Base-by-base conservation (phyloP, 2,888 invertebrate species). In the Opisthograptis luteolata region DNA sequence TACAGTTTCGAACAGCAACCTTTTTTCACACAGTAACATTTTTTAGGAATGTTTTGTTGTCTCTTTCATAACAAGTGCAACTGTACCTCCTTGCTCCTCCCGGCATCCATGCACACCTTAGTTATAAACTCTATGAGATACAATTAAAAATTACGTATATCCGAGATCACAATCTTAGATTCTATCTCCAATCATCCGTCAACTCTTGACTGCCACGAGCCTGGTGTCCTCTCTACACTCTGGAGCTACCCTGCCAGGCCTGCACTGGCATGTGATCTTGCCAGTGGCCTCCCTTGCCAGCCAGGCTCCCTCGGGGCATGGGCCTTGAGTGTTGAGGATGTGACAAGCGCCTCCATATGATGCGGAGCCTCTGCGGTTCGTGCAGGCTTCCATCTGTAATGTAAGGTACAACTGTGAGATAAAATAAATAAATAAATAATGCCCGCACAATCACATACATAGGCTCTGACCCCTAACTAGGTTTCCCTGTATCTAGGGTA, bases 301-400 rank as follows among this genome's bases (percentile, higher is more conserved):
- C 91, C 91, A 91, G 59, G 95, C 93, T 0, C 95, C 94, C 0
- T 92, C 91, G 0, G 92, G 84, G 64, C 96, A 97, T 0, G 96
- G 96, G 0, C 96, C 96, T 62, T 94, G 94, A 0, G 94, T 93
- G 76, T 96, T 95, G 10, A 96, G 87, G 61, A 94, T 94, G 73
- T 95, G 93, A 74, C 96, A 97, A n/a, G 92, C 92, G 7, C 93
- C 92, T 53, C 94, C 93, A 65, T 93, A 92, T 3, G 92, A 83
- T 0, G 94, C 94, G 69, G 93, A 92, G 0, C 95, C 95, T 0
- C 92, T 87, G 0, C 91, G 92, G 0, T 89, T 84, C 7, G 92
- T 91, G 64, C 95, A 95, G 0, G 87, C 81, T 49, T 88, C 88
- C 24, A 80, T 76, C 89, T 90, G 76, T 7, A 43, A 49, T 25